These are phyloP conservation scores for Empis livida DNA, from an alignment of 2,888 invertebrate species.

Conservation along the genomic window DNA sequence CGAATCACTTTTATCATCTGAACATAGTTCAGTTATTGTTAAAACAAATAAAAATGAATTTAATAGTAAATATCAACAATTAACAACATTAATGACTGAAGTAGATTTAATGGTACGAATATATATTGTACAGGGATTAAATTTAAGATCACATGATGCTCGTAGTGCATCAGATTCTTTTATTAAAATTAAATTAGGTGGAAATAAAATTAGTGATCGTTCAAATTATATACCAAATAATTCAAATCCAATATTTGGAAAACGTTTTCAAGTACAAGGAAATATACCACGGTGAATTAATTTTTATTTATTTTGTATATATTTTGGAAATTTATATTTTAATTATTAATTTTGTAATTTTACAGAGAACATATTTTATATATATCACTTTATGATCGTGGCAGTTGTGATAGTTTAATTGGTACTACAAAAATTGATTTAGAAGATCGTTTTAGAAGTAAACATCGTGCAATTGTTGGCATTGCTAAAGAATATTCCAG, in stretches of 20 bases:
- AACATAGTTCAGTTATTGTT: not conserved
- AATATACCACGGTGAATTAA: slow-evolving; percentile 23
- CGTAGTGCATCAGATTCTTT: slow-evolving; percentile 68
- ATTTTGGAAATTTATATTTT: slow-evolving; percentile 8
- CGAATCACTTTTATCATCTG: not conserved
- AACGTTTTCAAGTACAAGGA: slow-evolving; percentile 38
- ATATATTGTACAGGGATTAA: slow-evolving; percentile 60
- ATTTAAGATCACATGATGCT: slow-evolving; percentile 57
- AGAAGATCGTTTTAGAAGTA: slow-evolving; percentile 72
- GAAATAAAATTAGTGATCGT: slow-evolving; percentile 49
- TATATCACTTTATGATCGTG: slow-evolving; percentile 64
- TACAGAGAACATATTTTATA: slow-evolving; percentile 63
- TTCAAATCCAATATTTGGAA: slow-evolving; percentile 73
- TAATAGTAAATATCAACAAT: slow-evolving; percentile 2
- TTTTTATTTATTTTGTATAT: not conserved
- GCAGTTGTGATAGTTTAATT: slow-evolving; percentile 64
- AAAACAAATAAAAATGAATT: slow-evolving; percentile 4
- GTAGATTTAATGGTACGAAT: slow-evolving; percentile 44
- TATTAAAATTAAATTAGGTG: slow-evolving; percentile 53
- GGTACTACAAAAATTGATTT: slow-evolving; percentile 76
- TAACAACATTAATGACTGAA: not conserved
- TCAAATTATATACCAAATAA: slow-evolving; percentile 58
- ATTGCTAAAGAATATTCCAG: slow-evolving; percentile 53
- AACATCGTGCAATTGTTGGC: slow-evolving; percentile 68
- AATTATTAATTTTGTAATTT: too few species aligned